Evolutionary conservation across 2,888 invertebrate genomes (phyloP), one percentile per base, ranked within the genome.

Genomic region (Eudemis profundana): DNA sequence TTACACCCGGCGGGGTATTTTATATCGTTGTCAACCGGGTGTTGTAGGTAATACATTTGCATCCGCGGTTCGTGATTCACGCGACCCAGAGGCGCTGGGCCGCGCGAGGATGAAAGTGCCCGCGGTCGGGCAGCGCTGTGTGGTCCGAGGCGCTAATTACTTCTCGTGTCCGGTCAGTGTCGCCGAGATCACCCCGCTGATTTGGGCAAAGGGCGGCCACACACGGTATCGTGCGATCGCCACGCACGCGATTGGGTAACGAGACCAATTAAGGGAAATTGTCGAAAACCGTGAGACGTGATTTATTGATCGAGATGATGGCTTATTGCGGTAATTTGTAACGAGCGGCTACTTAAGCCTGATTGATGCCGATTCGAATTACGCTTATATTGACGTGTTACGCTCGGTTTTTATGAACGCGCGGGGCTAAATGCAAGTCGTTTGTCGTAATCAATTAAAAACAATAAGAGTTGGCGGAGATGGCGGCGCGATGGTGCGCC

Each of bases 241-340:
- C 83, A 84, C 81, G 69, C 68, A 68, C 67, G 57, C 76, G 82
- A 83, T 86, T 86, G 77, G 73, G 79, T 83, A 86, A 84, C 80
- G 75, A 78, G 69, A 78, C 88, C 88, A 87, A 89, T 89, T 88
- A 89, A 82, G 83, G 87, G 71, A 84, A 84, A 87, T 84, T 81
- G 81, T 77, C 82, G 83, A 85, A 83, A 82, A 85, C 74, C 73
- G 78, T 76, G 73, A 74, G 70, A 77, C 73, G 80, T 81, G 81
- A 87, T 88, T 86, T 87, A 87, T 84, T 74, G 70, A 68, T 73
- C 73, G 73, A 77, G 78, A 77, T 77, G 75, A 78, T 78, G 72
- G 73, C 79, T 82, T 78, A 82, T 79, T 77, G 78, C 72, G 70
- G 82, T 78, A 83, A 85, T 86, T 82, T 85, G 82, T 79, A 74